Base-by-base conservation (phyloP, 2,797 vertebrate genomes). In the Thamnophis elegans region DNA sequence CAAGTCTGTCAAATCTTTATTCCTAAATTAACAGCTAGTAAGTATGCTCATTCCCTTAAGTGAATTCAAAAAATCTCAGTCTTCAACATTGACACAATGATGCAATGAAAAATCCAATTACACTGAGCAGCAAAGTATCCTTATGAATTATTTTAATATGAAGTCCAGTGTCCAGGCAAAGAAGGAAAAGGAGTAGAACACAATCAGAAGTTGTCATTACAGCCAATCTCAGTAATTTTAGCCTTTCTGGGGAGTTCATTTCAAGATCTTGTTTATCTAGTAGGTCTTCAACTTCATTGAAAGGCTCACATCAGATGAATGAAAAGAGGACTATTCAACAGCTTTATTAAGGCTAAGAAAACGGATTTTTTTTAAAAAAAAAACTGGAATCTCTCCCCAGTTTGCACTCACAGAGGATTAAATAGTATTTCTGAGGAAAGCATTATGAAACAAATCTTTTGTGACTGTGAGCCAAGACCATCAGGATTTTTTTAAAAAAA, bases 11-110 rank as follows among this genome's bases (percentile, higher is more conserved):
- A 90, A 88, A 60, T 28, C 86, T 87, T 54, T 90, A 92, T 54
- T 87, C 91, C 68, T 88, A 65, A 93, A 90, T 73, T 92, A 92
- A 73, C 88, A 28, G 58, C n/a, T 91, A 90, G 51, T 92, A 73
- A 87, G 73, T 92, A 88, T 90, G 58, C 11, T 68, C n/a, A 73
- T 58, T 92, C 73, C 91, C 58, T 91, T 90, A 94, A 88, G 36
- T 90, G 54, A 89, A 90, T 86, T 86, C 51, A 73, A 92, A 90
- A 88, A 89, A 88, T 89, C 89, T 89, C 89, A 85, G 93, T 28
- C 58, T 56, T 89, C 91, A 90, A 59, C 85, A 88, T 12, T 88
- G 20, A 86, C 51, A 90, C 51, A 90, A 93, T 65, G 89, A 88
- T 88, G 86, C 85, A 85, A 42, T 28, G 51, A 88, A 82, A 91